Conservation (phyloP, 1,140 invertebrate species). For the Drosophila melanica region DNA sequence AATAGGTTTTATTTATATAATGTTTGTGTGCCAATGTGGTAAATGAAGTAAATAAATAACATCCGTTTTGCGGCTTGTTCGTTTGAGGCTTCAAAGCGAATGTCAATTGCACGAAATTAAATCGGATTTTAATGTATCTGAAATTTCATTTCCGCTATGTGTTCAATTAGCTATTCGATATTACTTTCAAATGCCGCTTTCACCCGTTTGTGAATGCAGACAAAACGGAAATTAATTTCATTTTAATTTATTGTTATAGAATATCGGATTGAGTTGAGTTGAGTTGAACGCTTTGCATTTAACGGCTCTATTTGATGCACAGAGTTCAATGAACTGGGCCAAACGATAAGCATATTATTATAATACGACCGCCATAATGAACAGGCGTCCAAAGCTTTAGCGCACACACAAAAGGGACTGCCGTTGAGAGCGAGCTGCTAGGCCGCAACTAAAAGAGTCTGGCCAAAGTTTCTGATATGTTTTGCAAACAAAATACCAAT, state of each 20-base stretch:
- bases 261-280: slow-evolving; percentile 59
- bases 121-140: slow-evolving; percentile 69
- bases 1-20: too few relatives aligned
- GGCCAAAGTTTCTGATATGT: slow-evolving; percentile 74
- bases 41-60: slow-evolving; percentile 51
- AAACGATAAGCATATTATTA: slow-evolving; percentile 77
- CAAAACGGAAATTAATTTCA: slow-evolving; percentile 76
- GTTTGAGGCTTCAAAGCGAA: slow-evolving; percentile 57
- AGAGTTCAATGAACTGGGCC: slow-evolving; percentile 58
- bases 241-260: slow-evolving; percentile 73
- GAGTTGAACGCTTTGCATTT: slow-evolving; percentile 35
- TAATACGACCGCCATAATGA: slow-evolving; percentile 70
- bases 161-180: slow-evolving; percentile 38
- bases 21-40: neutral
- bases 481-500: slow-evolving; percentile 76
- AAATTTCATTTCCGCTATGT: slow-evolving; percentile 66
- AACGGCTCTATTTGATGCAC: slow-evolving; percentile 24
- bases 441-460: slow-evolving; percentile 39
- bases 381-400: slow-evolving; percentile 65
- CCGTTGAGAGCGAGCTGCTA: neutral
- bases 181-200: slow-evolving; percentile 34
- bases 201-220: slow-evolving; percentile 5
- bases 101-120: slow-evolving; percentile 78
- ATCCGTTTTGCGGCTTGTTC: slow-evolving; percentile 53
- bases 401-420: slow-evolving; percentile 35